These are phyloP conservation scores for Drosophila vallismaia DNA, from an alignment of 2,888 invertebrate genomes.

Conservation along the genomic window DNA sequence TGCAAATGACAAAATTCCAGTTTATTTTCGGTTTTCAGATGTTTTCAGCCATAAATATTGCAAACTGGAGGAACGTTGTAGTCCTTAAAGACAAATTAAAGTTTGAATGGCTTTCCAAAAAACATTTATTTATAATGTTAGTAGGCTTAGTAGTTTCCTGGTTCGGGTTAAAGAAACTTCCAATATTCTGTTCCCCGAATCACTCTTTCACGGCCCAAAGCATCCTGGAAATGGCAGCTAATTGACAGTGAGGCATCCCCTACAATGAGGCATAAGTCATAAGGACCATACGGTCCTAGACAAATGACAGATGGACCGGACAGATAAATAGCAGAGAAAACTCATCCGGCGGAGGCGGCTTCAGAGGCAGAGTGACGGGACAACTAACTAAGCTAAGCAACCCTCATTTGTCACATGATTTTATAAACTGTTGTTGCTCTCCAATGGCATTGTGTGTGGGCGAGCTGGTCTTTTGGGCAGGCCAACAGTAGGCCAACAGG, in stretches of 20 bases:
- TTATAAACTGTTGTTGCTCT: constrained; percentile 67
- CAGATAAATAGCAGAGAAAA: constrained; percentile 32
- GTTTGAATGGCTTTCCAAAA: background rate
- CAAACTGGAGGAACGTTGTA: too few relatives aligned
- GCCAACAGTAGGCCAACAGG: constrained; percentile 34
- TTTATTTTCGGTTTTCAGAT: background rate
- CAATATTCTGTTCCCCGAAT: background rate
- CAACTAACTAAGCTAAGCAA: constrained; percentile 58
- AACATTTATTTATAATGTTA: background rate
- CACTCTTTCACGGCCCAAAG: background rate
- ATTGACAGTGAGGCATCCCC: constrained; percentile 53
- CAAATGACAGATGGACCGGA: constrained; percentile 38
- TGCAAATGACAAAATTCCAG: constrained; percentile 1
- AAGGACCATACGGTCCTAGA: constrained; percentile 51
- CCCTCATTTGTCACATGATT: constrained; percentile 77
- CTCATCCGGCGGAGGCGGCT: background rate
- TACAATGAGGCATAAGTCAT: constrained; percentile 44
- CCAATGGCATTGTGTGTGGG: constrained; percentile 41
- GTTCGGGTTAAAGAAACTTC: background rate
- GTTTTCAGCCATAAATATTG: background rate
- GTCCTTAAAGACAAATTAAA: background rate
- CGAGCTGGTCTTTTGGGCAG: constrained; percentile 17
- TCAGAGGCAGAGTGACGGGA: constrained; percentile 25
- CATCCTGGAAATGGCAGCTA: constrained; percentile 31
- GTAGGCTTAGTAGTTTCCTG: too few relatives aligned